Percentiles rank a stretch among this genome's conserved stretches.
phyloP scores from a whole-genome alignment of 2,888 invertebrate species.

The Dryobota labecula region DNA sequence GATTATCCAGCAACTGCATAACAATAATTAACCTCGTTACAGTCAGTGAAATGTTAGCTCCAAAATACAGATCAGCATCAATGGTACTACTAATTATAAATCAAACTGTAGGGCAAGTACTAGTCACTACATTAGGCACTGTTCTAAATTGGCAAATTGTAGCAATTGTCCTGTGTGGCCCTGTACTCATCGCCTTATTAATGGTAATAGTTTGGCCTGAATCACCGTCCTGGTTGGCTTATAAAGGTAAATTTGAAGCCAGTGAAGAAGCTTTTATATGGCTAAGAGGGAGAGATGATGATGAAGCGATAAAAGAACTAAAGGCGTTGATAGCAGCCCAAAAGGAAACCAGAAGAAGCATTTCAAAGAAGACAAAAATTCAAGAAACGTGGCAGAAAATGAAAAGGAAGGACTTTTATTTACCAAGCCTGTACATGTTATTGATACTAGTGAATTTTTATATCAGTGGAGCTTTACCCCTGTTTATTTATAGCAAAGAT shows the following conservation, averaged over 20 bases:
- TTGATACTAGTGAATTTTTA: constrained; percentile 32
- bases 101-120: constrained; percentile 42
- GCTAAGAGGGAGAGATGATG: constrained; percentile 27
- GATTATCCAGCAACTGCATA: constrained; percentile 54
- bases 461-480: constrained; percentile 18
- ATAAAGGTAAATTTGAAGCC: constrained; percentile 50
- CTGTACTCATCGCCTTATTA: constrained; percentile 27
- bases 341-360: constrained; percentile 1
- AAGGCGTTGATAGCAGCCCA: constrained; percentile 37
- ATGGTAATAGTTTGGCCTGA: constrained; percentile 53
- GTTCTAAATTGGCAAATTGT: constrained; percentile 34
- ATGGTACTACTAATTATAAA: constrained; percentile 49
- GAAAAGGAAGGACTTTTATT: constrained; percentile 35
- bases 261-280: constrained; percentile 46
- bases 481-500: constrained; percentile 41
- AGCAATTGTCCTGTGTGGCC: constrained; percentile 29
- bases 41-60: constrained; percentile 61
- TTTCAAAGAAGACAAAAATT: constrained; percentile 17
- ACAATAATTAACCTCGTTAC: constrained; percentile 56
- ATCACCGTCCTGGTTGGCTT: constrained; percentile 61
- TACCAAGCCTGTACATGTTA: constrained; percentile 39
- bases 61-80: constrained; percentile 49
- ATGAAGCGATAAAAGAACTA: constrained; percentile 22
- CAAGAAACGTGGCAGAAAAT: constrained; percentile 25
- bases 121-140: constrained; percentile 22